Evolutionary conservation across 2,888 invertebrate species (phyloP).

Genomic region (Bombyx huttoni): DNA sequence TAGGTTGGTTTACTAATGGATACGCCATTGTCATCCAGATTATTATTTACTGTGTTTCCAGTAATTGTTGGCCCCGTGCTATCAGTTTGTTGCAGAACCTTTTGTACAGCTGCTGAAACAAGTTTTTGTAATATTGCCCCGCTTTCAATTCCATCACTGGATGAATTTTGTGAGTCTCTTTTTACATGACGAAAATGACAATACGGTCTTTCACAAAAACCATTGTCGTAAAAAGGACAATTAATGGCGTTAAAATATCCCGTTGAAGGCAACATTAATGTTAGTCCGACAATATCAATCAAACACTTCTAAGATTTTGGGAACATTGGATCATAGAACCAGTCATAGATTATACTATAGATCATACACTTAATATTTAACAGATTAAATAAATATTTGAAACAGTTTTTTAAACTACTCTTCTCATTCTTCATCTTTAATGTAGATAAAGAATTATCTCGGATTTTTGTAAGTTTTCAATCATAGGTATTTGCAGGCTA

Average conservation of each 20-base stretch:
- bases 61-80: constrained; percentile 19
- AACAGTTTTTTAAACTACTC: no score
- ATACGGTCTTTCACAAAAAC: constrained; percentile 88
- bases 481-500: no score
- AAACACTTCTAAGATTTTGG: constrained; percentile 1
- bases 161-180: constrained; percentile 71
- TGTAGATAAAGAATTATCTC: no score
- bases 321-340: constrained; percentile 1
- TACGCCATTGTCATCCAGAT: constrained; percentile 24
- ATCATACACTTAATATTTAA: no score
- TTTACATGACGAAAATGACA: constrained; percentile 92
- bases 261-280: constrained; percentile 87
- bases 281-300: background rate
- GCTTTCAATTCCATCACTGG: constrained; percentile 54
- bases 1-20: constrained; percentile 63
- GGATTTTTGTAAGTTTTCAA: no score
- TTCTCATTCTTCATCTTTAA: no score
- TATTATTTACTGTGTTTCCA: constrained; percentile 13
- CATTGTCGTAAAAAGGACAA: constrained; percentile 88
- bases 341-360: no score
- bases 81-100: constrained; percentile 69
- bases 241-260: constrained; percentile 89
- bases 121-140: constrained; percentile 70
- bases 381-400: no score
- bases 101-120: constrained; percentile 75